Percentiles rank a stretch among this genome's conserved stretches.
Conservation (phyloP, 1,140 invertebrate genomes). For the Aradophagus sp. region DNA sequence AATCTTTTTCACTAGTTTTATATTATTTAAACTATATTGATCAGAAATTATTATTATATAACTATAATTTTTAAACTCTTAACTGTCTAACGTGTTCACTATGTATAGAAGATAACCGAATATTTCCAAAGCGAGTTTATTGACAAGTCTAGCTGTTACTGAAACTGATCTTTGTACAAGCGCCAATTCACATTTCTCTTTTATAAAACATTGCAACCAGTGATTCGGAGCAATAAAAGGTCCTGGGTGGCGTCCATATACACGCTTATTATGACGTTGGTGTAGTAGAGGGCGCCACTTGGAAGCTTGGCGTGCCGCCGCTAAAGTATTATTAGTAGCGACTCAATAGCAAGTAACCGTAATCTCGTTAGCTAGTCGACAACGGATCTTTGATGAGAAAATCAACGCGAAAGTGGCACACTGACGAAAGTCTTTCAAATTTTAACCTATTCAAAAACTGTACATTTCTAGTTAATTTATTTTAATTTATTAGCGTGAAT, state of each 20-base stretch:
- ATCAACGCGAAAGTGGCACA: conserved; percentile 40
- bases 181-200: conserved; percentile 12
- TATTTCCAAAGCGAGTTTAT: too few relatives aligned
- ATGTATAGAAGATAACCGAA: too few relatives aligned
- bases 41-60: too few relatives aligned
- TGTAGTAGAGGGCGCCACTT: background rate
- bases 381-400: conserved; percentile 50
- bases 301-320: conserved; percentile 13
- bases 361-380: conserved; percentile 70
- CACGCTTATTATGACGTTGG: too few relatives aligned
- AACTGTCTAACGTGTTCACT: too few relatives aligned
- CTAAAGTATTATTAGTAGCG: conserved; percentile 54
- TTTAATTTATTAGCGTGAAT: conserved; percentile 43
- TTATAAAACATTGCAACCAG: conserved; percentile 14
- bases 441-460: conserved; percentile 33
- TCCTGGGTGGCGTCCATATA: conserved; percentile 12
- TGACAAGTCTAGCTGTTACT: too few relatives aligned
- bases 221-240: conserved; percentile 37
- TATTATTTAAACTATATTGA: too few relatives aligned
- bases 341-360: too few relatives aligned
- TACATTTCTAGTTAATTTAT: conserved; percentile 53
- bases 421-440: conserved; percentile 32
- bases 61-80: too few relatives aligned
- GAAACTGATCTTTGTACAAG: too few relatives aligned
- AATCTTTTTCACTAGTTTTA: too few relatives aligned